A percentile compares a stretch with the other conserved stretches of the same genome.
Conservation (phyloP, 1,140 invertebrate species). For the Triops longicaudatus region DNA sequence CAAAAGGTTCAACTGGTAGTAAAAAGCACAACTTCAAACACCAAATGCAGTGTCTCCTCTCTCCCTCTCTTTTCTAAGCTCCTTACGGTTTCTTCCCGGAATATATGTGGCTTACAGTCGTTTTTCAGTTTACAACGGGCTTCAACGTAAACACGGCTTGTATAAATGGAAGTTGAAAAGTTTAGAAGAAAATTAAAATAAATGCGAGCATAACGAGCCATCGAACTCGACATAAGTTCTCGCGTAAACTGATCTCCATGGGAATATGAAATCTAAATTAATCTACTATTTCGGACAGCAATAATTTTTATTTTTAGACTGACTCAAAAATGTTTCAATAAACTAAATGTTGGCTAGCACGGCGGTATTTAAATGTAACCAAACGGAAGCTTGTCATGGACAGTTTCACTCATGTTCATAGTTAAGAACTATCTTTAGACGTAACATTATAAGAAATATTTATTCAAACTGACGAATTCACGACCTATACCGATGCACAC, state of each 20-base stretch:
- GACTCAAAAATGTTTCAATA: background rate
- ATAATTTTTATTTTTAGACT: too few species aligned
- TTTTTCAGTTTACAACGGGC: background rate
- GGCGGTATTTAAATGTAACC: background rate
- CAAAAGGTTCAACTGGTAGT: background rate
- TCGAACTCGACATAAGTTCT: background rate
- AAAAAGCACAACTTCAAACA: slow-evolving; percentile 15
- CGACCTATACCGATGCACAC: background rate
- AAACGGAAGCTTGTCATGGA: too few species aligned
- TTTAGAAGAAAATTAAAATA: too few species aligned
- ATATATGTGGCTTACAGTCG: background rate
- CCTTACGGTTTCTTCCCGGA: background rate
- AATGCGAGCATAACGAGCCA: slow-evolving; percentile 12
- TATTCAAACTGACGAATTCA: background rate
- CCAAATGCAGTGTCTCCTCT: background rate
- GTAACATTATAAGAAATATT: background rate
- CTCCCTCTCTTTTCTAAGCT: slow-evolving; percentile 3
- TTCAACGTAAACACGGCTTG: background rate
- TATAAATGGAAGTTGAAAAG: too few species aligned
- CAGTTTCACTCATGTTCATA: too few species aligned
- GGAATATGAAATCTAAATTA: background rate
- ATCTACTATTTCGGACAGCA: too few species aligned
- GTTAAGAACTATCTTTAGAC: too few species aligned
- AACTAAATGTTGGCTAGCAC: background rate
- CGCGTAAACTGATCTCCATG: background rate